Conservation (phyloP, 2,113 vertebrate genomes). For the Paradisaea rubra region DNA sequence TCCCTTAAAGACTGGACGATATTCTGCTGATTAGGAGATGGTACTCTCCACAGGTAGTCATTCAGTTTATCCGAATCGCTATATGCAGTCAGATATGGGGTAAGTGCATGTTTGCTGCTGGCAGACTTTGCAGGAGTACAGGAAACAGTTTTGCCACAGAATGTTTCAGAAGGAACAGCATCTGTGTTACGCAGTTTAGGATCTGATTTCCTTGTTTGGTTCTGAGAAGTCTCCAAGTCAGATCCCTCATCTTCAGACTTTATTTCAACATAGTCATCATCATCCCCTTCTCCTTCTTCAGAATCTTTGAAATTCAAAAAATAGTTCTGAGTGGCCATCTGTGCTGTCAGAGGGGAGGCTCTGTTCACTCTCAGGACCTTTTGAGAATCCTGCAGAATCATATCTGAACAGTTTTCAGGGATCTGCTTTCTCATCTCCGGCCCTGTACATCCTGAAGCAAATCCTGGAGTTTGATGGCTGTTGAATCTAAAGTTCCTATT, state of each 20-base stretch:
- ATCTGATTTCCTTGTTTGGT: conserved; percentile 23
- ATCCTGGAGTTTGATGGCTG: conserved; percentile 9
- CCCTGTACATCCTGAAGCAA: not conserved
- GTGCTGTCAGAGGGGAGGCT: conserved; percentile 75
- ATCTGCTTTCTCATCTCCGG: conserved; percentile 24
- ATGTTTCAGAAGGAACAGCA: not conserved
- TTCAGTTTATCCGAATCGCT: conserved; percentile 79
- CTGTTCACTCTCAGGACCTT: conserved; percentile 87
- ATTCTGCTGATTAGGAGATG: conserved; percentile 84
- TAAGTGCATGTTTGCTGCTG: conserved; percentile 46
- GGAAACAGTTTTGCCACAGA: conserved; percentile 9
- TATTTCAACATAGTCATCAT: conserved; percentile 96
- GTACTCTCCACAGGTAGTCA: conserved; percentile 89
- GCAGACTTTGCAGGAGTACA: conserved; percentile 68
- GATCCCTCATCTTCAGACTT: conserved; percentile 90
- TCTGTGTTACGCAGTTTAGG: not conserved
- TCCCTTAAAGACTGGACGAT: conserved; percentile 93
- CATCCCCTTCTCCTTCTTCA: conserved; percentile 79
- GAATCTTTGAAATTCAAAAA: conserved; percentile 93
- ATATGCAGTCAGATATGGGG: conserved; percentile 60
- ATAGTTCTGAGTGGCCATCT: conserved; percentile 89
- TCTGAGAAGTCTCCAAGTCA: conserved; percentile 45
- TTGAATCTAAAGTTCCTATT: conserved; percentile 39
- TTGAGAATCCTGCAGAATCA: conserved; percentile 91
- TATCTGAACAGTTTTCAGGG: conserved; percentile 72